Evolutionary conservation across 2,797 vertebrate species (phyloP).

Genomic region (Carduelis carduelis): DNA sequence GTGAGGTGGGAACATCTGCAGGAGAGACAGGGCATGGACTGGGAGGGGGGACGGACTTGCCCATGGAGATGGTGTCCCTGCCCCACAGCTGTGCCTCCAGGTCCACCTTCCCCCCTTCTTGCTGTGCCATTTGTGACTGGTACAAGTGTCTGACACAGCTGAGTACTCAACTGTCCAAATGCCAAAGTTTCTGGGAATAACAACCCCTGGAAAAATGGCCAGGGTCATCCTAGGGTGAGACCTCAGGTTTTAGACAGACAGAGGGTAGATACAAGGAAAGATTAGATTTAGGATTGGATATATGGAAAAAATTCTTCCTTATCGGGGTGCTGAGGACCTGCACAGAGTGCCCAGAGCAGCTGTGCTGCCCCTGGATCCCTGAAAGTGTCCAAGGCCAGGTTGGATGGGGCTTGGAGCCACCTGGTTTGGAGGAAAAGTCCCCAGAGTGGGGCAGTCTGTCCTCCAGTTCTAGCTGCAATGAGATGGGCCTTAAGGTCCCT

Average conservation of each 20-base stretch:
- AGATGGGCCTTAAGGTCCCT: background rate
- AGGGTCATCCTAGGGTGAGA: background rate
- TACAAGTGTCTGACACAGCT: background rate
- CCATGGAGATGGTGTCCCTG: background rate
- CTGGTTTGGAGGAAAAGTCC: background rate
- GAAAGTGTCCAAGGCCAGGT: background rate
- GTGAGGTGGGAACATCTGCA: background rate
- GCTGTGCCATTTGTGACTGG: background rate
- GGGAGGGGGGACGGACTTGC: background rate
- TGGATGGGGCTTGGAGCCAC: rapidly evolving
- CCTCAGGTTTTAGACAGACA: background rate
- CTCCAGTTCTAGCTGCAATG: background rate
- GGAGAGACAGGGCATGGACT: background rate
- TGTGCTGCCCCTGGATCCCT: background rate
- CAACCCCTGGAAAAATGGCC: background rate
- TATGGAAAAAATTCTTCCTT: background rate
- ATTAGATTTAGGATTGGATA: no score
- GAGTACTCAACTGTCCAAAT: background rate
- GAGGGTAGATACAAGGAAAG: background rate
- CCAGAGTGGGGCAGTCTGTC: background rate
- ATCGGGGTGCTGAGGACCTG: background rate
- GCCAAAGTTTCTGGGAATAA: background rate
- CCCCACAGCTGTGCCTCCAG: background rate
- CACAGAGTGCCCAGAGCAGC: background rate
- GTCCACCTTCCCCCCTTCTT: background rate